A percentile compares a stretch with the other conserved stretches of the same genome.
These are phyloP conservation scores for Dinomys branickii DNA, from an alignment of 2,113 vertebrate genomes.

Conservation along the genomic window DNA sequence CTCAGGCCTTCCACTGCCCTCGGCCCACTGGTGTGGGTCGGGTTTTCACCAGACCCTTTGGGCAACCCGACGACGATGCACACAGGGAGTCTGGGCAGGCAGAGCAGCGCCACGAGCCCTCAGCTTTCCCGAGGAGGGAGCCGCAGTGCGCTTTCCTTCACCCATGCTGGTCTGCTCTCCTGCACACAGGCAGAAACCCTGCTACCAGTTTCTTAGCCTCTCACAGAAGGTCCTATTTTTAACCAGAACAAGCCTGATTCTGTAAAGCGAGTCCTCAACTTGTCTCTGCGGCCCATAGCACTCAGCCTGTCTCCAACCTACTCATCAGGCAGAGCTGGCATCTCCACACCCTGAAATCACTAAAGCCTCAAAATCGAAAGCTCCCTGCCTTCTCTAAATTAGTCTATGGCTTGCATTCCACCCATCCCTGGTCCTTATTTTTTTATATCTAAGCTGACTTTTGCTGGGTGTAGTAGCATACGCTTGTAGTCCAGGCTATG, in stretches of 20 bases:
- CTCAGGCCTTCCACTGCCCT: too few species aligned
- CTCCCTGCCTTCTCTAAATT: neutral
- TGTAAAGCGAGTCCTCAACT: neutral
- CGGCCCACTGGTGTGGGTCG: neutral
- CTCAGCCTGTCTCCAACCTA: too few species aligned
- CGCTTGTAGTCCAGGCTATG: neutral
- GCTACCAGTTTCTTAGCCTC: neutral
- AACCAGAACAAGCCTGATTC: neutral
- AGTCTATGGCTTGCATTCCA: neutral
- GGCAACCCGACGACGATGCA: rapidly evolving
- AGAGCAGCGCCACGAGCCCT: neutral
- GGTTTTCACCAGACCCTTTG: rapidly evolving
- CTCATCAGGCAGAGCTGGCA: neutral
- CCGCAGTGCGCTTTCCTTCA: neutral
- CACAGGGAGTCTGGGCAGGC: rapidly evolving
- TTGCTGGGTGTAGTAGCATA: neutral
- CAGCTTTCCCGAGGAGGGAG: neutral
- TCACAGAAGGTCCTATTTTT: neutral
- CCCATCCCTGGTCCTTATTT: neutral
- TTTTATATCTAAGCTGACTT: rapidly evolving
- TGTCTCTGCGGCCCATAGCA: neutral
- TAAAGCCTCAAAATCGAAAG: neutral
- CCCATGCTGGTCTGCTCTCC: neutral
- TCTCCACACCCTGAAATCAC: neutral
- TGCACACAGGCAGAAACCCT: rapidly evolving